Evolutionary conservation across 2,797 vertebrate species (phyloP).

Genomic region (Champsocephalus gunnari): DNA sequence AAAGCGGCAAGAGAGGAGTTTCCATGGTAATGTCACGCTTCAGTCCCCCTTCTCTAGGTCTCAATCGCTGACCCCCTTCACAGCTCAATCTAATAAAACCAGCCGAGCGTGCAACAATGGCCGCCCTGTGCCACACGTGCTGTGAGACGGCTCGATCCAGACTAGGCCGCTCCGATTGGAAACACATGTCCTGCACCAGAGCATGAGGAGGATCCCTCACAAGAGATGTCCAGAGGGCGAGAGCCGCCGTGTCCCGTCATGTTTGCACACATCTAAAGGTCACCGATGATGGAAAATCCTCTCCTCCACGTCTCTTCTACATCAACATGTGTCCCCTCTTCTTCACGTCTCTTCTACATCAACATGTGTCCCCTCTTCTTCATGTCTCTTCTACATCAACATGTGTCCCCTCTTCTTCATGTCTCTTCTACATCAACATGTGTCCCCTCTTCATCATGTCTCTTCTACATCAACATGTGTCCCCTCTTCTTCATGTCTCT

Average conservation of each 20-base stretch:
- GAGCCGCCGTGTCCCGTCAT: conserved; percentile 38
- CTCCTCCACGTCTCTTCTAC: no score
- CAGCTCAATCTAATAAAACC: conserved; percentile 70
- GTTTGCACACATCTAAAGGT: conserved; percentile 49
- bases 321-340: no score
- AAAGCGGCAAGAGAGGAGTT: conserved; percentile 43
- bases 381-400: no score
- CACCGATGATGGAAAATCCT: no score
- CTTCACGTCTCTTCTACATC: no score
- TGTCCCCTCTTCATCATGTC: no score
- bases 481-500: no score
- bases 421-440: no score
- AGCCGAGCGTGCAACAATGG: conserved; percentile 68
- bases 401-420: no score
- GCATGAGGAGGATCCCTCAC: conserved; percentile 30
- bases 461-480: no score
- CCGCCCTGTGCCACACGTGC: conserved; percentile 61
- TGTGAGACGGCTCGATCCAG: conserved; percentile 38
- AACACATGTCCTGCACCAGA: conserved; percentile 61
- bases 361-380: no score
- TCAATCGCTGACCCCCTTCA: conserved; percentile 59
- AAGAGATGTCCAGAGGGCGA: conserved; percentile 30
- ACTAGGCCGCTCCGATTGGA: conserved; percentile 56
- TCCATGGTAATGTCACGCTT: conserved; percentile 60
- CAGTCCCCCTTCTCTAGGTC: conserved; percentile 46